Evolutionary conservation across 1,140 invertebrate species (phyloP), one percentile per base, ranked within the genome.

Genomic region (Drosophila bifasciata): DNA sequence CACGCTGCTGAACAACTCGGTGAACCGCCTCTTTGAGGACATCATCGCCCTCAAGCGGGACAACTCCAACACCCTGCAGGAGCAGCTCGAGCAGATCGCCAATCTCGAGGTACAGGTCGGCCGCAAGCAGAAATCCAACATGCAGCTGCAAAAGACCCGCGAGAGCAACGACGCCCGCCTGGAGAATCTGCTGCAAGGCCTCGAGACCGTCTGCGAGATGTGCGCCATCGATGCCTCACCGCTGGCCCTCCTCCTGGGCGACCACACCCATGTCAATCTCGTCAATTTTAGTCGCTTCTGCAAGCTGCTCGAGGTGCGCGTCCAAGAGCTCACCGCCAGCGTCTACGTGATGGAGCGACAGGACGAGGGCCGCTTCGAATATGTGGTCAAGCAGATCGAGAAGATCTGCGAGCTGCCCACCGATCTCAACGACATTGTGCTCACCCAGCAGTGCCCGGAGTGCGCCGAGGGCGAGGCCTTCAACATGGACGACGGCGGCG

Each of bases 401-500:
- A 84, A 85, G 78, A 52, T 83, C 15, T 73, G 88, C 8, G 79
- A 89, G 16, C 15, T 73, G 32, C 81, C 80, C 36, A 91, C 85
- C n/a, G 61, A 73, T 72, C 71, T 91, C 32, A 71, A 89, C 11
- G 71, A 91, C 25, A 85, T 91, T 15, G 85, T 91, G 28, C 67
- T 88, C 8, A 81, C 89, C 49, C 81, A 89, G 4, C 89, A 91
- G 57, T 91, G 89, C 56, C 80, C 89, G 5, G 89, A 91, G 52
- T 91, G 89, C 49, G 89, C 89, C 21, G 85, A 89, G 59, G 81
- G 81, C 16, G 89, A 91, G 49, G 89, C 86, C 51, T 84, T 89
- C 32, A 91, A 91, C 49, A 79, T 89, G 57, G 86, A 89, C 23
- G 86, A 89, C 15, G 78, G 76, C 15, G 86, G 75, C 40, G 85